A percentile compares a stretch with the other conserved stretches of the same genome.
phyloP scores from a whole-genome alignment of 2,113 vertebrate genomes.

The Narcine bancroftii region DNA sequence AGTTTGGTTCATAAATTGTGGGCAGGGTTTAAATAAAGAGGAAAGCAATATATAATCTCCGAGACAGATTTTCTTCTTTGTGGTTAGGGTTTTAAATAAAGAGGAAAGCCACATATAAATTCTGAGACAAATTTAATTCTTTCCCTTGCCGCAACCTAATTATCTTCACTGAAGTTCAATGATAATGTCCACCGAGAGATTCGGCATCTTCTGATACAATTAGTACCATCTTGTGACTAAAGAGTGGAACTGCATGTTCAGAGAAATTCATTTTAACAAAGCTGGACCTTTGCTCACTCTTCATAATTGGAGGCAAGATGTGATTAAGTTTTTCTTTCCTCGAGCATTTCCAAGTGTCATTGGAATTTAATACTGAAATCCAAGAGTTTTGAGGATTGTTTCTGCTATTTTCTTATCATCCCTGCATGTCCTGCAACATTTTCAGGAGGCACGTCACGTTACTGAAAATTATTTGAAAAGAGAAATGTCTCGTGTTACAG shows the following conservation, averaged over 20 bases:
- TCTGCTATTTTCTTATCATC: not conserved
- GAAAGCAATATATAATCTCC: not conserved
- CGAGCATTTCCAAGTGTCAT: not conserved
- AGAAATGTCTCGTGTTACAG: not conserved
- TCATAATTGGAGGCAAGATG: not conserved
- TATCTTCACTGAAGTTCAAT: not conserved
- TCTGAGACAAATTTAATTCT: not conserved
- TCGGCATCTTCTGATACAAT: not conserved
- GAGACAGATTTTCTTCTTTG: not conserved
- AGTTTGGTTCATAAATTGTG: not conserved
- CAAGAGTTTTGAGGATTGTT: not conserved
- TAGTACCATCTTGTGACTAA: conserved; percentile 11
- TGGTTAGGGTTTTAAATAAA: not conserved
- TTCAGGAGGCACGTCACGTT: not conserved
- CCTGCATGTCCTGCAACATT: not conserved
- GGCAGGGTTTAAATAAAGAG: not conserved
- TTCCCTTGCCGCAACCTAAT: not conserved
- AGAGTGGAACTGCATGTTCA: not conserved
- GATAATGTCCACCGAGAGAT: not conserved
- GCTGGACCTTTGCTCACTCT: not conserved
- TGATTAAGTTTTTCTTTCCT: not conserved
- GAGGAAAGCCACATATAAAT: not conserved
- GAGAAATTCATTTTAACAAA: not conserved
- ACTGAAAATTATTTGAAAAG: not conserved
- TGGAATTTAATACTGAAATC: not conserved